These are phyloP conservation scores for Heterodera carotae DNA, from an alignment of 1,140 invertebrate genomes.

Conservation along the genomic window DNA sequence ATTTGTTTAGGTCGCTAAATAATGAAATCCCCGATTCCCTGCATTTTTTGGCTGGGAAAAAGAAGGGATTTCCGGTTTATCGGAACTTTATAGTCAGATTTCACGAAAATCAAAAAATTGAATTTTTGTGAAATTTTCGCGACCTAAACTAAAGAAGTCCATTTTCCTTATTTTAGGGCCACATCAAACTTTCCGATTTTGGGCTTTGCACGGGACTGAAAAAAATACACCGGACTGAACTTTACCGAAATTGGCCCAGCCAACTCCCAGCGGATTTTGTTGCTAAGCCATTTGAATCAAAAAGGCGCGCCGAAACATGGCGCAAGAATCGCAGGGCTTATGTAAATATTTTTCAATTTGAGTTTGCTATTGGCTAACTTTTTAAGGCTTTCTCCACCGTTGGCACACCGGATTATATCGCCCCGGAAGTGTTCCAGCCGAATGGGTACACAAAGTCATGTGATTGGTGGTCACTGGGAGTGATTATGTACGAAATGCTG, in stretches of 20 bases:
- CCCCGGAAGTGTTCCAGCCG: conserved; percentile 93
- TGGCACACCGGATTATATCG: conserved; percentile 98
- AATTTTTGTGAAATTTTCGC: neutral
- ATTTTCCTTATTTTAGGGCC: conserved; percentile 72
- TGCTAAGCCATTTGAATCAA: conserved; percentile 86
- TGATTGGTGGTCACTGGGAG: conserved; percentile 99
- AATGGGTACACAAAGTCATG: conserved; percentile 94
- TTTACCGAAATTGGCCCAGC: conserved; percentile 95
- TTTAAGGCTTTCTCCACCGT: conserved; percentile 80
- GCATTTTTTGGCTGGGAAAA: too few relatives aligned
- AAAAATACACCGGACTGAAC: conserved; percentile 97
- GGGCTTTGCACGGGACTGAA: conserved; percentile 97
- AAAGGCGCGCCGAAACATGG: conserved; percentile 94
- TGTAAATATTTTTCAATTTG: conserved; percentile 68
- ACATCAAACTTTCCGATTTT: conserved; percentile 98
- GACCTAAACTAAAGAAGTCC: neutral
- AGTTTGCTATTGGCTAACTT: neutral
- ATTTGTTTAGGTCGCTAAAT: too few relatives aligned
- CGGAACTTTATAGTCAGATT: too few relatives aligned
- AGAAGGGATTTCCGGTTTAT: too few relatives aligned
- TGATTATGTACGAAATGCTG: conserved; percentile 99
- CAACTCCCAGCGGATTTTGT: conserved; percentile 63
- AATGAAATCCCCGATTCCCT: too few relatives aligned
- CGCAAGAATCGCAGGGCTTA: conserved; percentile 89
- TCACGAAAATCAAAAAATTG: too few relatives aligned